Percentiles rank a stretch among this genome's conserved stretches.
phyloP scores from a whole-genome alignment of 92 coral and sea anemone species.

The Bergia sp. region DNA sequence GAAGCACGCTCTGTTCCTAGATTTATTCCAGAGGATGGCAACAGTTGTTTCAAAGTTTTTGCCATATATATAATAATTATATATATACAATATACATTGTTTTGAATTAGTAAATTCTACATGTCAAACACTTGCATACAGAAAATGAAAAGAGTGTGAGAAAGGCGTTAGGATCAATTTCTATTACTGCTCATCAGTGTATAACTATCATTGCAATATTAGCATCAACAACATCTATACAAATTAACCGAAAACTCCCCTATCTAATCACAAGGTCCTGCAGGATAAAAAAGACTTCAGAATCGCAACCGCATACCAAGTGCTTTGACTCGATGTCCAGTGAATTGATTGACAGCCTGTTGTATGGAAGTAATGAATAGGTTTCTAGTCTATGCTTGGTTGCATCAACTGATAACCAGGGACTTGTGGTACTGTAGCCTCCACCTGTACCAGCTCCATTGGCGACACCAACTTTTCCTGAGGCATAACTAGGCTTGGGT shows the following conservation, averaged over 20 bases:
- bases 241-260: neutral
- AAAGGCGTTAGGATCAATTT: neutral
- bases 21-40: no score
- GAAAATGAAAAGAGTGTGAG: neutral
- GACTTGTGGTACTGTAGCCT: conserved; percentile 65
- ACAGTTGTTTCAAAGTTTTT: no score
- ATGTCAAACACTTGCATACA: no score
- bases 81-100: no score
- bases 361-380: conserved; percentile 85
- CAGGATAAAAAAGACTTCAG: conserved; percentile 94
- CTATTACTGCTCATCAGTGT: neutral
- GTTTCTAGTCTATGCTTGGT: conserved; percentile 98
- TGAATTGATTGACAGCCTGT: conserved; percentile 92
- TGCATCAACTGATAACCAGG: conserved; percentile 98
- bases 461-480: conserved; percentile 36
- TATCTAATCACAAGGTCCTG: conserved; percentile 84
- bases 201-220: neutral
- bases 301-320: conserved; percentile 94
- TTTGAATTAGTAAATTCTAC: no score
- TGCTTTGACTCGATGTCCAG: conserved; percentile 89
- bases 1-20: no score
- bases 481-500: conserved; percentile 50
- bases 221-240: neutral
- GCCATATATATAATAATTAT: no score
- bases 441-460: conserved; percentile 69